Conservation (phyloP, 1,140 invertebrate species). For the Monomorium pharaonis region DNA sequence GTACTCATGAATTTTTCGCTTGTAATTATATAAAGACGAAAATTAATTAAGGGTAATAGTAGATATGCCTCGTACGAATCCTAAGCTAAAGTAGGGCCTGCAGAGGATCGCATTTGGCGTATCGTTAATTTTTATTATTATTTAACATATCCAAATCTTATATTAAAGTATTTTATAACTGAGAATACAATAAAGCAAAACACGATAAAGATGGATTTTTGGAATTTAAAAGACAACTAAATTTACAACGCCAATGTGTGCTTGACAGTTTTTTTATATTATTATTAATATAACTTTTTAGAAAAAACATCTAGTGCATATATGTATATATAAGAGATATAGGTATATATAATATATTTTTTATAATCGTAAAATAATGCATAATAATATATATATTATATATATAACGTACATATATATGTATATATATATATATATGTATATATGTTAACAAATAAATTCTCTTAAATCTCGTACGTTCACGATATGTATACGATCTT, state of each 20-base stretch:
- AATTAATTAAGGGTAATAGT: not conserved
- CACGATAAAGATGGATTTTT: not conserved
- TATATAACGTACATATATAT: slow-evolving; percentile 75
- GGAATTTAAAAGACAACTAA: not conserved
- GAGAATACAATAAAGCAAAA: not conserved
- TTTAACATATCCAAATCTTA: not conserved
- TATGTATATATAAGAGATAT: slow-evolving; percentile 77
- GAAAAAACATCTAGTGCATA: slow-evolving; percentile 76
- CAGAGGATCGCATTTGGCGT: slow-evolving; percentile 79
- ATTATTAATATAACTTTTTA: slow-evolving; percentile 63
- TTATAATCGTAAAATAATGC: slow-evolving; percentile 73
- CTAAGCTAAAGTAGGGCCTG: slow-evolving; percentile 80
- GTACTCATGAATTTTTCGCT: not conserved
- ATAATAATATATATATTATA: slow-evolving; percentile 74
- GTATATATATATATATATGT: slow-evolving; percentile 73
- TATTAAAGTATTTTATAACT: not conserved
- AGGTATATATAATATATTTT: slow-evolving; percentile 77
- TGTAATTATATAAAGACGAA: not conserved
- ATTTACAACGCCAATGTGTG: not conserved
- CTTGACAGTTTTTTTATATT: slow-evolving; percentile 24
- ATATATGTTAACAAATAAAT: slow-evolving; percentile 79
- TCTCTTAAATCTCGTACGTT: slow-evolving; percentile 76
- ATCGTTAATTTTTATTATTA: slow-evolving; percentile 54
- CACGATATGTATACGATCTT: slow-evolving; percentile 80
- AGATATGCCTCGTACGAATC: slow-evolving; percentile 79